Evolutionary conservation across 2,888 invertebrate species (phyloP).

Genomic region (Caenorhabditis sp.): DNA sequence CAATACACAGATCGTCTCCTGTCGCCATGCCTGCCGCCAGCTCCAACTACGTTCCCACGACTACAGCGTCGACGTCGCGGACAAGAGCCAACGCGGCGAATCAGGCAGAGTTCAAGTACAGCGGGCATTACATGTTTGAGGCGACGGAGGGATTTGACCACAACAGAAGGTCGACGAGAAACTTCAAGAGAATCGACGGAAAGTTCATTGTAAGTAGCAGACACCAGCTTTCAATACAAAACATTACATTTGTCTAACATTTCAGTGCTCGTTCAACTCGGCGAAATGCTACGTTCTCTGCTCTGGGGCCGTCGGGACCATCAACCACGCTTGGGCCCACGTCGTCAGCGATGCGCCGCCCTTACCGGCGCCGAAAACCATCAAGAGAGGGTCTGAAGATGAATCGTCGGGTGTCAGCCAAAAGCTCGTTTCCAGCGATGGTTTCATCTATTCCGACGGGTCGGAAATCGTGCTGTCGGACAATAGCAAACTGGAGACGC

Average conservation of each 20-base stretch:
- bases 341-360: conserved; percentile 25
- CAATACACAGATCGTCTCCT: not conserved
- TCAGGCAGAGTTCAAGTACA: conserved; percentile 5
- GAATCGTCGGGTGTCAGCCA: no score
- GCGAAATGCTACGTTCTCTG: conserved; percentile 23
- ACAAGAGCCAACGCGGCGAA: no score
- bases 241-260: not conserved
- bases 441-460: not conserved
- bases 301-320: conserved; percentile 7
- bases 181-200: conserved; percentile 35
- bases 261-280: conserved; percentile 45
- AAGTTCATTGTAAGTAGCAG: conserved; percentile 31
- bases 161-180: conserved; percentile 20
- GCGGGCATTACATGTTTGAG: conserved; percentile 47
- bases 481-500: conserved; percentile 2
- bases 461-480: not conserved
- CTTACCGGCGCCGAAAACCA: not conserved
- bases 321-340: conserved; percentile 51
- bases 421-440: not conserved
- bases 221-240: not conserved
- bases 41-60: not conserved
- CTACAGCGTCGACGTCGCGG: not conserved
- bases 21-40: no score
- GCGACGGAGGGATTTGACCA: conserved; percentile 40
- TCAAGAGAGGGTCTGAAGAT: no score